Evolutionary conservation across 1,140 invertebrate species (phyloP).

Genomic region (Danaus plexippus): DNA sequence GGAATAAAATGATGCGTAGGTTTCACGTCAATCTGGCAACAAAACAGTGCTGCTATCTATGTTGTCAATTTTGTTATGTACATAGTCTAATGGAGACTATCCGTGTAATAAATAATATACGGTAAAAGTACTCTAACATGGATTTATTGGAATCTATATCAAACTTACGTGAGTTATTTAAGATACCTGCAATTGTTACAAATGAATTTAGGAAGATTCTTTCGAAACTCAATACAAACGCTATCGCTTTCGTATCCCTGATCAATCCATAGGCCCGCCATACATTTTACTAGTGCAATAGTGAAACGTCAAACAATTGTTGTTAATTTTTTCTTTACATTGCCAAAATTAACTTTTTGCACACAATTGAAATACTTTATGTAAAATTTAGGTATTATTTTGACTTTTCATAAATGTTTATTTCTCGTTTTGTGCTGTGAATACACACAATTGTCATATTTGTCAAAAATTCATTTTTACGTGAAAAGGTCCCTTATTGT

Average conservation of each 20-base stretch:
- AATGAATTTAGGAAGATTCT: neutral
- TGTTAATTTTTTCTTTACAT: slow-evolving; percentile 30
- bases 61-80: slow-evolving; percentile 70
- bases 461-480: too few species aligned
- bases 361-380: too few species aligned
- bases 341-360: slow-evolving; percentile 1
- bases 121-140: slow-evolving; percentile 42
- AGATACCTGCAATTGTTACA: slow-evolving; percentile 4
- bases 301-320: slow-evolving; percentile 67
- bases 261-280: slow-evolving; percentile 58
- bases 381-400: neutral
- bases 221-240: slow-evolving; percentile 4
- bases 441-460: too few species aligned
- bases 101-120: slow-evolving; percentile 68
- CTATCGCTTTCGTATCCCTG: slow-evolving; percentile 31
- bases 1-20: slow-evolving; percentile 60
- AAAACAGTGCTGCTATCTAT: slow-evolving; percentile 72
- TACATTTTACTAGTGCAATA: slow-evolving; percentile 66
- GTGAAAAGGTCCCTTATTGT: too few species aligned
- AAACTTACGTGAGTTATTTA: slow-evolving; percentile 38
- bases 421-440: too few species aligned
- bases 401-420: too few species aligned
- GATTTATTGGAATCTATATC: slow-evolving; percentile 24
- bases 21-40: slow-evolving; percentile 68
- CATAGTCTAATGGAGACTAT: slow-evolving; percentile 58